phyloP scores from a whole-genome alignment of 2,113 vertebrate genomes.

The Bubo scandiacus region DNA sequence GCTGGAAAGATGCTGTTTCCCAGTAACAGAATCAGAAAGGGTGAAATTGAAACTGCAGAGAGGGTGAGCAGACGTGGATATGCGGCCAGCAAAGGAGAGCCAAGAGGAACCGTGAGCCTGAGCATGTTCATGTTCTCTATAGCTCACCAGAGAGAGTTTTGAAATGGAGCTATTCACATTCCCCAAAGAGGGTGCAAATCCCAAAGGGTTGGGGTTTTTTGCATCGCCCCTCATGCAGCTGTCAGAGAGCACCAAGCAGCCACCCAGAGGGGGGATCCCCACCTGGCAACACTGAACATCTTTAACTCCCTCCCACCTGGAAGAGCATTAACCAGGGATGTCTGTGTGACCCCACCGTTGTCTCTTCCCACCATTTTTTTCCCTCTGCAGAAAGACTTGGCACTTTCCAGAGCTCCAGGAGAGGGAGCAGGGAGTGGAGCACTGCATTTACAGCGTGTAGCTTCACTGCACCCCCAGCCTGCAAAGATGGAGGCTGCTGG shows the following conservation, averaged over 20 bases:
- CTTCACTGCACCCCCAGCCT: not conserved
- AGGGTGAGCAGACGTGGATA: fast-evolving
- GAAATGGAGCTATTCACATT: not conserved
- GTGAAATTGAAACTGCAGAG: not conserved
- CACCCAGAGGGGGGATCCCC: not conserved
- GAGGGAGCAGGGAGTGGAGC: not conserved
- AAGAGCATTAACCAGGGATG: not conserved
- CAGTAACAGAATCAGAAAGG: not conserved
- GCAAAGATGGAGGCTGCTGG: not conserved
- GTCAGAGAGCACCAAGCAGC: not conserved
- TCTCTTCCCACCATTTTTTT: not conserved
- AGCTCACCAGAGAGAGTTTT: not conserved
- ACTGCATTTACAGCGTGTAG: not conserved
- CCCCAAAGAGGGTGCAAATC: not conserved
- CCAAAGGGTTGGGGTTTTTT: not conserved
- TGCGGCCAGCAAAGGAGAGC: not conserved
- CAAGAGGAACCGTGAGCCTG: not conserved
- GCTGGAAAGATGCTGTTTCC: not conserved
- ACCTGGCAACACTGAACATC: not conserved
- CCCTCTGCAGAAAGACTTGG: not conserved
- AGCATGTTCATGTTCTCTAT: not conserved
- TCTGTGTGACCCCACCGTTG: not conserved
- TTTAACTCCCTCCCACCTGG: not conserved
- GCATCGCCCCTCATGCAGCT: not conserved
- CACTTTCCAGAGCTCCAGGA: not conserved